Conservation (phyloP, 2,797 vertebrate species). For the Anas flavirostris region DNA sequence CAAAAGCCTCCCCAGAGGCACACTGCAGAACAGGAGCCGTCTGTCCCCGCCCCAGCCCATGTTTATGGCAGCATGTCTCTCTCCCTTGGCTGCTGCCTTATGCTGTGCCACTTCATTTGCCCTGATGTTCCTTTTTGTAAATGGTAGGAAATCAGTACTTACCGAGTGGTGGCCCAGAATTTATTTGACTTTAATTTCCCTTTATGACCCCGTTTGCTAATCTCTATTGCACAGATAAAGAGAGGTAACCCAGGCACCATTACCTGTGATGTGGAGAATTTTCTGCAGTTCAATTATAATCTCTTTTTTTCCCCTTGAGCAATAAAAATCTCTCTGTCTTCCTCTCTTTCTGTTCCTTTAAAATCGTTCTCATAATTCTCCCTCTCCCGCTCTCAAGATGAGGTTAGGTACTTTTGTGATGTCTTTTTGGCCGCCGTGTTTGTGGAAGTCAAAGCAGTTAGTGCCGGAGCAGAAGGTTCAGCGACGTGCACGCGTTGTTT, state of each 20-base stretch:
- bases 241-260: constrained; percentile 68
- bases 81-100: not conserved
- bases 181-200: constrained; percentile 70
- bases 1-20: not conserved
- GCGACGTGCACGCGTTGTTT: not conserved
- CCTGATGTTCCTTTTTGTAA: constrained; percentile 14
- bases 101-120: constrained; percentile 9
- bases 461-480: not conserved
- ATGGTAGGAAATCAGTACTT: constrained; percentile 24
- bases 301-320: constrained; percentile 26
- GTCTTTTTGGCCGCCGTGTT: not conserved
- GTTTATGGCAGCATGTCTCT: not conserved
- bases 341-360: constrained; percentile 8
- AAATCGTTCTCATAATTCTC: constrained; percentile 32
- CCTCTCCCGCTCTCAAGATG: not conserved
- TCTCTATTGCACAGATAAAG: constrained; percentile 69
- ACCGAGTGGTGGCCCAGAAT: constrained; percentile 47
- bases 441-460: not conserved
- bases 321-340: constrained; percentile 46
- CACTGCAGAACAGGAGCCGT: fast-evolving
- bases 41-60: fast-evolving
- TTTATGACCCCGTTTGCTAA: constrained; percentile 66
- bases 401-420: constrained; percentile 5
- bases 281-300: constrained; percentile 69
- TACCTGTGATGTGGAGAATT: constrained; percentile 48